A percentile compares a stretch with the other conserved stretches of the same genome.
These are phyloP conservation scores for Tipula lateralis DNA, from an alignment of 2,888 invertebrate genomes.

Conservation along the genomic window DNA sequence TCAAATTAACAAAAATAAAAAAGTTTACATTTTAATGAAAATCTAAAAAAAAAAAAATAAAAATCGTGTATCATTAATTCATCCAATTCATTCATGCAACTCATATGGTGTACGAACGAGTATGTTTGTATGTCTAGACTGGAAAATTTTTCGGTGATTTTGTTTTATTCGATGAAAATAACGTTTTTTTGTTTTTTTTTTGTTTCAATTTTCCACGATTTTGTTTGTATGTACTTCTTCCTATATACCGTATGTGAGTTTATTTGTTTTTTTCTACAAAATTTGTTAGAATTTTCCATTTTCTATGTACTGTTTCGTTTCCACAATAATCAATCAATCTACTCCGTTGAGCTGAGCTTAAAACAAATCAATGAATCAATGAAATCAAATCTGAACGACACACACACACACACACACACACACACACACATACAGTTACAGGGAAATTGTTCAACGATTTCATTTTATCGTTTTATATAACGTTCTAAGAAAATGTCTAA, in stretches of 20 bases:
- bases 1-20: conserved; percentile 11
- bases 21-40: conserved; percentile 11
- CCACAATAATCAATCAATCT: neutral
- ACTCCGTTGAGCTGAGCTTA: neutral
- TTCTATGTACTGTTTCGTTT: neutral
- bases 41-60: neutral
- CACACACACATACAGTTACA: neutral
- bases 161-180: neutral
- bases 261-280: neutral
- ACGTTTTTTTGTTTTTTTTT: too few species aligned
- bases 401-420: too few species aligned
- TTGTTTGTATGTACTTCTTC: neutral
- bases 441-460: neutral
- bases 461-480: neutral
- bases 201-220: neutral
- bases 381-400: neutral
- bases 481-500: neutral
- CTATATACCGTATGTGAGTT: neutral
- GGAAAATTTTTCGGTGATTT: neutral
- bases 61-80: neutral
- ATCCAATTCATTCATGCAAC: conserved; percentile 7
- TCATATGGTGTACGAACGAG: conserved; percentile 11
- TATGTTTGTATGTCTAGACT: conserved; percentile 12
- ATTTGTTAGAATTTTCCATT: neutral
- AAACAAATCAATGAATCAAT: neutral